Base-by-base conservation (phyloP, 2,888 invertebrate species). In the Archips xylosteana region DNA sequence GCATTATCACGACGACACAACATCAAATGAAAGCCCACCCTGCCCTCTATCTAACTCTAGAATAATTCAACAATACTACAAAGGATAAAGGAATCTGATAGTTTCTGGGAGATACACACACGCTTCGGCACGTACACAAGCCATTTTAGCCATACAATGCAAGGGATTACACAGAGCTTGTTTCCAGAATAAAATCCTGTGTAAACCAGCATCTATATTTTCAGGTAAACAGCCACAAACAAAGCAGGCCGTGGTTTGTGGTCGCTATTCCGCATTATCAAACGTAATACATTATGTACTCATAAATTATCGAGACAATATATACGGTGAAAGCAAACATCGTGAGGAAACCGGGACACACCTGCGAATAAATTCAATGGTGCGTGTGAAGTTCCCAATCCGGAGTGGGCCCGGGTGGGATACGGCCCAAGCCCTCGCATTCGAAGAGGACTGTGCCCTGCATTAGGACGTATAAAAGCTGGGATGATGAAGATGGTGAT, bases 141-240 rank as follows among this genome's bases (percentile, higher is more conserved):
- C 45, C 66, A 39, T n/a, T n/a, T n/a, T n/a, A n/a, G n/a, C n/a
- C n/a, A 57, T 54, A 39, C 15, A 57, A 54, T 49, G n/a, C n/a
- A n/a, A 12, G 15, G 67, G 67, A 59, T 68, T 68, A 68, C 34
- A 68, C 10, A 51, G 59, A 45, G 67, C 51, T 60, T 68, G 59
- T 68, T 67, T 68, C 10, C 67, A 34, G 47, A 68, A 70, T 64
- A 42, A 70, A 57, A 63, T 62, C 62, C 54, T 45, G 42, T 49
- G 34, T 57, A 54, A 51, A 42, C 3, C 42, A 23, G 23, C 51
- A 15, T 63, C 15, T 54, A 15, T 54, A 5, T 45, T 12, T 32
- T n/a, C 70, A 39, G 39, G 49, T 59, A 34, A 34, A 34, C 32
- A 63, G 15, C 23, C 39, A n/a, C 49, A 47, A 45, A 45, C 69